Percentiles rank a stretch among this genome's conserved stretches.
These are phyloP conservation scores for Amphilophus citrinellus DNA, from an alignment of 2,113 vertebrate genomes.

Conservation along the genomic window DNA sequence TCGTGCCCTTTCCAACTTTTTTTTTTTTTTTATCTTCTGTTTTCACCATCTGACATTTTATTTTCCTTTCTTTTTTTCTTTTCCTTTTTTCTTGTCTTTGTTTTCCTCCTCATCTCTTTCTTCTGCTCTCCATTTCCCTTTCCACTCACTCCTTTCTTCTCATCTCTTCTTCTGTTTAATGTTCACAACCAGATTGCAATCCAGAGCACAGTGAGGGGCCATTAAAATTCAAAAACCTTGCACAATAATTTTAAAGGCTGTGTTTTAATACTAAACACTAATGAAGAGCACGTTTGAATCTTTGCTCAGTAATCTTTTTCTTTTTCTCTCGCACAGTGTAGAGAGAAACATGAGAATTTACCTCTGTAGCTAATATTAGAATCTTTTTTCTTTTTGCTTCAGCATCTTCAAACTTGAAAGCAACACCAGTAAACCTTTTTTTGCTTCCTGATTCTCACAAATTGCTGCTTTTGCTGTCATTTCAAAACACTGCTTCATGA, in stretches of 20 bases:
- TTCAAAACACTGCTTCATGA: background rate
- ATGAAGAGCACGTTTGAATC: slow-evolving; percentile 30
- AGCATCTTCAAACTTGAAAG: background rate
- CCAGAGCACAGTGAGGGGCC: slow-evolving; percentile 44
- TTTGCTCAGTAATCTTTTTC: slow-evolving; percentile 25
- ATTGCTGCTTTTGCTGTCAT: background rate
- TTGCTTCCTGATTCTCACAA: background rate
- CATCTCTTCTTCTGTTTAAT: background rate
- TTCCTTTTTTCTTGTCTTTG: background rate
- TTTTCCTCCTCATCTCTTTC: background rate
- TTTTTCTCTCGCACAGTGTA: slow-evolving; percentile 17
- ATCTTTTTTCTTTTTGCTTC: background rate
- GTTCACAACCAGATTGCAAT: slow-evolving; percentile 26
- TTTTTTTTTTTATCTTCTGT: background rate
- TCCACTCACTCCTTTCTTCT: background rate
- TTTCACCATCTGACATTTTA: background rate
- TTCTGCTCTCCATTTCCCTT: background rate
- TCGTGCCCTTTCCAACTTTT: background rate
- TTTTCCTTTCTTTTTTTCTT: background rate
- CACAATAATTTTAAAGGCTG: slow-evolving; percentile 53
- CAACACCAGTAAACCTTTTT: background rate
- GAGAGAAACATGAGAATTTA: slow-evolving; percentile 26
- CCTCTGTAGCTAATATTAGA: background rate
- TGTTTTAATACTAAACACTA: slow-evolving; percentile 50
- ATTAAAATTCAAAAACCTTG: slow-evolving; percentile 64